phyloP scores from a whole-genome alignment of 2,888 invertebrate genomes.

The Agapostemon virescens region DNA sequence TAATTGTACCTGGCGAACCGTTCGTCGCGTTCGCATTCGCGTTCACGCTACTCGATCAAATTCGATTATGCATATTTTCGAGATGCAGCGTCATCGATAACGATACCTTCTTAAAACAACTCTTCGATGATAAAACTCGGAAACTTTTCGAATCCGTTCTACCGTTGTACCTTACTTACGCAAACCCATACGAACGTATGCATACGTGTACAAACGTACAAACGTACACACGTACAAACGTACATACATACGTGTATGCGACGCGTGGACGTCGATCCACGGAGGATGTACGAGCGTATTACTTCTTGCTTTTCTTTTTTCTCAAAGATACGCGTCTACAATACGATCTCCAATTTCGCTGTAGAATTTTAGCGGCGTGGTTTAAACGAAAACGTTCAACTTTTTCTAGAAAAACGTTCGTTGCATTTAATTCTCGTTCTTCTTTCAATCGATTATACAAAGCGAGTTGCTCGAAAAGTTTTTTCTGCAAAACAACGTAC shows the following conservation, averaged over 20 bases:
- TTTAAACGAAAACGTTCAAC: constrained; percentile 70
- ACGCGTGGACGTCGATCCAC: no score
- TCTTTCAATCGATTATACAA: constrained; percentile 66
- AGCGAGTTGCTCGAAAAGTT: constrained; percentile 61
- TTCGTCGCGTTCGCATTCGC: neutral
- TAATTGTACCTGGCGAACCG: constrained; percentile 12
- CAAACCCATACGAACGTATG: neutral
- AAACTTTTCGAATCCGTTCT: neutral
- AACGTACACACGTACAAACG: no score
- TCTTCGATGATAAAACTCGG: neutral
- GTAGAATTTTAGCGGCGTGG: constrained; percentile 75
- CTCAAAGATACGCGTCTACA: constrained; percentile 61
- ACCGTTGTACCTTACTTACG: neutral
- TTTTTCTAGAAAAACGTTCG: constrained; percentile 63
- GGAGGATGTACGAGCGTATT: no score
- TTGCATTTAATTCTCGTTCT: constrained; percentile 68
- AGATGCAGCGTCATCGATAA: neutral
- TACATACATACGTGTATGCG: neutral
- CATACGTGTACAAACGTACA: no score
- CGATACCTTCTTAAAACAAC: neutral
- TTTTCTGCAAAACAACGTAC: constrained; percentile 55
- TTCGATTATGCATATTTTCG: neutral
- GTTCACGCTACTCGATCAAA: neutral
- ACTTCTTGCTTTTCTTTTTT: constrained; percentile 69
- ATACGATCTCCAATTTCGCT: constrained; percentile 73